phyloP scores from a whole-genome alignment of 2,113 vertebrate genomes.

The Apodemus sylvaticus region DNA sequence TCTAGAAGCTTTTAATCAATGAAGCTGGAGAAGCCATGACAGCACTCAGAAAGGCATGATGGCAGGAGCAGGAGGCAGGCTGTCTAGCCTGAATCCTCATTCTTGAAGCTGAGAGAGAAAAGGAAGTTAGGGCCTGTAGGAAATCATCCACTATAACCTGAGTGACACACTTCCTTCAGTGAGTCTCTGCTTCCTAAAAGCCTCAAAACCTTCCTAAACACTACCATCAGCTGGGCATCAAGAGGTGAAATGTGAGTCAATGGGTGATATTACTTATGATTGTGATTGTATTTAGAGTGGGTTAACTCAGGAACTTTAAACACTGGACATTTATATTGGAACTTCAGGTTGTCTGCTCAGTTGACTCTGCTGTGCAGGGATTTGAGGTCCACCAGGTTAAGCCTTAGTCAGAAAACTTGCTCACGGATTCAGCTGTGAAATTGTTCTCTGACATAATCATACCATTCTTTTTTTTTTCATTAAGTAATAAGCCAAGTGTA shows the following conservation, averaged over 20 bases:
- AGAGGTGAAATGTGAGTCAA: no score
- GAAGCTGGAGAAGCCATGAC: no score
- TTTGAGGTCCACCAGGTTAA: not conserved
- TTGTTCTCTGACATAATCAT: conserved; percentile 56
- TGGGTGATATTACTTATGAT: not conserved
- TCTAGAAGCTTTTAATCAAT: not conserved
- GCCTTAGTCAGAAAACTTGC: not conserved
- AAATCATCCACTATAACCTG: not conserved
- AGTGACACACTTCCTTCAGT: not conserved
- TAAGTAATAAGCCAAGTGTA: conserved; percentile 47
- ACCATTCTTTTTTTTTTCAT: conserved; percentile 59
- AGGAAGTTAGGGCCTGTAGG: not conserved
- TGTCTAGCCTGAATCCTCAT: no score
- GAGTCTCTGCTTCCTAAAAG: no score
- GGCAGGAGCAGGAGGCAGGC: not conserved
- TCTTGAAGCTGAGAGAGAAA: not conserved
- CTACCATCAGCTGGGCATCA: not conserved
- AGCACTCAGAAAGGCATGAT: no score
- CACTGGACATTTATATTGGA: not conserved
- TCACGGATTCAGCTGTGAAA: not conserved
- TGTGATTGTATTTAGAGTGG: not conserved
- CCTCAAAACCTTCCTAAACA: no score
- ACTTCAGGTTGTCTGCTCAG: not conserved
- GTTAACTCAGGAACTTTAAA: not conserved
- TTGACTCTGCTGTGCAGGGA: not conserved